These are phyloP conservation scores for Acanthosepion pharaonis DNA, from an alignment of 2,888 invertebrate genomes.

Conservation along the genomic window DNA sequence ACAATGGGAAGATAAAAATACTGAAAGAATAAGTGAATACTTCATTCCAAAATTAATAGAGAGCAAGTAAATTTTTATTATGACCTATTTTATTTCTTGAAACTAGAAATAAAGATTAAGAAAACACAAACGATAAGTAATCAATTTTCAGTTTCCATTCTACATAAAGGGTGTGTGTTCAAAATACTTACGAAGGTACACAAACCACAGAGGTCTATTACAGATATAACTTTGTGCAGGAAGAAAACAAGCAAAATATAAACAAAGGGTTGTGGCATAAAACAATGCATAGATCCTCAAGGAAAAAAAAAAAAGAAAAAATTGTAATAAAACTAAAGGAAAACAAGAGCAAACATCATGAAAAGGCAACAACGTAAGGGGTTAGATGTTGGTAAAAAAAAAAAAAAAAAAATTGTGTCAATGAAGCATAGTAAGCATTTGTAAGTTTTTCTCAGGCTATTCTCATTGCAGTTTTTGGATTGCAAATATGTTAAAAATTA, in stretches of 20 bases:
- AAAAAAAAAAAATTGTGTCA: not conserved
- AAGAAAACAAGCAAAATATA: not conserved
- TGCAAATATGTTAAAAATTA: not conserved
- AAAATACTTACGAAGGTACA: not conserved
- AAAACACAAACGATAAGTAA: not conserved
- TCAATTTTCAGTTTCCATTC: not conserved
- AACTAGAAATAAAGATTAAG: not conserved
- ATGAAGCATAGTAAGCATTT: not conserved
- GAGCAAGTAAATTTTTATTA: not conserved
- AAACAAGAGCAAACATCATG: not conserved
- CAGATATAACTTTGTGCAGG: not conserved
- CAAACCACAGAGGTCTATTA: not conserved
- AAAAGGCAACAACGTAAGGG: not conserved
- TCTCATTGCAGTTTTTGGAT: not conserved
- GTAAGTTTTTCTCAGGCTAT: not conserved
- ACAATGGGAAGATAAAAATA: not conserved
- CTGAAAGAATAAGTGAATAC: not conserved
- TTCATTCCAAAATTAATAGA: not conserved
- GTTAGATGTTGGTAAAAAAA: conserved; percentile 33
- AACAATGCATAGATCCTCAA: not conserved
- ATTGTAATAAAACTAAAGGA: not conserved
- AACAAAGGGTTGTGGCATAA: not conserved
- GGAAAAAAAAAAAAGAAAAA: not conserved
- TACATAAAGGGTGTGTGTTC: not conserved
- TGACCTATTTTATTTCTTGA: not conserved